phyloP scores from a whole-genome alignment of 1,140 invertebrate genomes.

The Meloidogyne hapla region DNA sequence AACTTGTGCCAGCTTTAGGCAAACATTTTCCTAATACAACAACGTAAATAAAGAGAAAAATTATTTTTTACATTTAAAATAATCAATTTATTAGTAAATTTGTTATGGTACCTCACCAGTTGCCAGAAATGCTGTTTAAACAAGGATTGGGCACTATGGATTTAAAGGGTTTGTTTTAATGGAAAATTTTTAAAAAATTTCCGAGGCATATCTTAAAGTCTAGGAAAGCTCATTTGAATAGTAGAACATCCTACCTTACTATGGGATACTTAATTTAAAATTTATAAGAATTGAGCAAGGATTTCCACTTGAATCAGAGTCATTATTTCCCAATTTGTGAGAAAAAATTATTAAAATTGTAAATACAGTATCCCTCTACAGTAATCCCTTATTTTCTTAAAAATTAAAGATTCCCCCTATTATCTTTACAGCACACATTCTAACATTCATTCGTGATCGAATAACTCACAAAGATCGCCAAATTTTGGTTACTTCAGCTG shows the following conservation, averaged over 20 bases:
- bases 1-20: constrained; percentile 54
- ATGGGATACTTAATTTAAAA: too few species aligned
- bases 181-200: not conserved
- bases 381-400: too few species aligned
- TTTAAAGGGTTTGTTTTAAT: constrained; percentile 42
- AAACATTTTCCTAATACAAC: constrained; percentile 60
- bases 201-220: too few species aligned
- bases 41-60: constrained; percentile 25
- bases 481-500: constrained; percentile 62
- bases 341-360: too few species aligned
- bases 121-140: constrained; percentile 57
- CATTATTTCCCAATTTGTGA: too few species aligned
- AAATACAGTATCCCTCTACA: too few species aligned
- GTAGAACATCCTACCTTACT: too few species aligned
- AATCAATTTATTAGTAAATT: constrained; percentile 47
- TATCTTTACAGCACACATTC: constrained; percentile 53
- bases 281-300: too few species aligned
- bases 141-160: constrained; percentile 58
- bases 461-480: constrained; percentile 41
- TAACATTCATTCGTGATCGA: constrained; percentile 56
- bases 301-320: too few species aligned
- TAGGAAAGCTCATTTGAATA: too few species aligned
- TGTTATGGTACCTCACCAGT: constrained; percentile 53
- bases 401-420: too few species aligned
- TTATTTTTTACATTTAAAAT: too few species aligned